These are phyloP conservation scores for Thumatha senex DNA, from an alignment of 2,888 invertebrate species.

Conservation along the genomic window DNA sequence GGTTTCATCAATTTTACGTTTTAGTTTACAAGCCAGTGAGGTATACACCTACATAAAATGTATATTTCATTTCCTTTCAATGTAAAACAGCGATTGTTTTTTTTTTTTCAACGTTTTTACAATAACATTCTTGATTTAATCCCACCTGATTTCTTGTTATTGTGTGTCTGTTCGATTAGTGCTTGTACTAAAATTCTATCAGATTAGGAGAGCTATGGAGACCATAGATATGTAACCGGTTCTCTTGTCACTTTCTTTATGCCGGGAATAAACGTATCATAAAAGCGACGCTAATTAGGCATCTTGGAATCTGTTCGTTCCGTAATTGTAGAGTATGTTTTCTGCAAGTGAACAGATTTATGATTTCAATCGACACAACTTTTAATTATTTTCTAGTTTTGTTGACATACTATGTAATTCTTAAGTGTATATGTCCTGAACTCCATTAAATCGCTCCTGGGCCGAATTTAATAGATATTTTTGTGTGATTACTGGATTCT, in stretches of 20 bases:
- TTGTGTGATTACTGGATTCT: too few relatives aligned
- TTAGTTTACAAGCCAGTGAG: constrained; percentile 59
- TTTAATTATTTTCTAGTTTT: too few relatives aligned
- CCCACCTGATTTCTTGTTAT: constrained; percentile 2
- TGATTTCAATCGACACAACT: too few relatives aligned
- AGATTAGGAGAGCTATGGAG: constrained; percentile 1
- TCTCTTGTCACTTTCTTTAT: constrained; percentile 27
- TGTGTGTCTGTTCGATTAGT: constrained; percentile 9
- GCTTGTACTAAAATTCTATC: constrained; percentile 4
- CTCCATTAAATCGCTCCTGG: not conserved
- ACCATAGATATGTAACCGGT: constrained; percentile 20
- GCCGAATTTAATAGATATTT: too few relatives aligned
- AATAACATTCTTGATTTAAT: constrained; percentile 12
- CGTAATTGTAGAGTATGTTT: not conserved
- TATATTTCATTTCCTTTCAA: constrained; percentile 12
- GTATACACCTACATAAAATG: constrained; percentile 33
- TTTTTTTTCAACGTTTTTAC: not conserved
- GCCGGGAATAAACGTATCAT: constrained; percentile 11
- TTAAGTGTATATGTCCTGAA: not conserved
- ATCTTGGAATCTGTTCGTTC: constrained; percentile 8
- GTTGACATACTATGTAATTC: too few relatives aligned
- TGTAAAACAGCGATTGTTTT: constrained; percentile 3
- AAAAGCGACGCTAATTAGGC: constrained; percentile 4
- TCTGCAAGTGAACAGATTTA: not conserved
- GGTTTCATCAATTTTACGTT: constrained; percentile 53